Base-by-base conservation (phyloP, 2,888 invertebrate genomes). In the Cataglyphis rosenhaueri region DNA sequence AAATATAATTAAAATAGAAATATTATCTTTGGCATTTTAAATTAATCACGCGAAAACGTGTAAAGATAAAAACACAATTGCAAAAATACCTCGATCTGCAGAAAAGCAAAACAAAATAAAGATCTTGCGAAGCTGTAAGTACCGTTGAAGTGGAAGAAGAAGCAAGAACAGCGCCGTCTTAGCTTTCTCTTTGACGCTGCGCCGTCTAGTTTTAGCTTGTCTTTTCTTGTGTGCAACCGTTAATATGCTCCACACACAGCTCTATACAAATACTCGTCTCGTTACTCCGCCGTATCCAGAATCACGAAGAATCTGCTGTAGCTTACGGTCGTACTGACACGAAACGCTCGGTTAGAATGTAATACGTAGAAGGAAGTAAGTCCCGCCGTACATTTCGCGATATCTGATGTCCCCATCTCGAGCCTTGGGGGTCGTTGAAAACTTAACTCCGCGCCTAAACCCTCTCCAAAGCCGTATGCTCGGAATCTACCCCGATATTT, bases 311-410 rank as follows among this genome's bases (percentile, higher is more conserved):
- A 86, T 85, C 87, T 84, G 75, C 83, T 74, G 68, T 70, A 52
- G 65, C 81, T 83, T 73, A 71, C 74, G 55, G 82, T 48, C 64
- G 83, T 83, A 84, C 85, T 84, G 88, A 86, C 86, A 85, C 84
- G 83, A 84, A 68, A 85, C 84, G 74, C 76, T 44, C 32, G 68
- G 82, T 85, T 85, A 84, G 86, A 92, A 92, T 90, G 90, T 92
- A 92, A 92, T 92, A 90, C 87, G 89, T 90, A 90, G 90, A 88
- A 91, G 92, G 92, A 92, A 92, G 92, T 92, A 93, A 92, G 90
- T 89, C 79, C 78, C 88, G 89, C 88, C 92, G 92, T 93, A 92
- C 90, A 92, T 92, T 90, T 88, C 82, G 84, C 73, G 89, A 90
- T 93, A 93, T 93, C 93, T 92, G 92, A 93, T 92, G 92, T 87